Evolutionary conservation across 2,888 invertebrate species (phyloP).

Genomic region (Drosophila gaucha): DNA sequence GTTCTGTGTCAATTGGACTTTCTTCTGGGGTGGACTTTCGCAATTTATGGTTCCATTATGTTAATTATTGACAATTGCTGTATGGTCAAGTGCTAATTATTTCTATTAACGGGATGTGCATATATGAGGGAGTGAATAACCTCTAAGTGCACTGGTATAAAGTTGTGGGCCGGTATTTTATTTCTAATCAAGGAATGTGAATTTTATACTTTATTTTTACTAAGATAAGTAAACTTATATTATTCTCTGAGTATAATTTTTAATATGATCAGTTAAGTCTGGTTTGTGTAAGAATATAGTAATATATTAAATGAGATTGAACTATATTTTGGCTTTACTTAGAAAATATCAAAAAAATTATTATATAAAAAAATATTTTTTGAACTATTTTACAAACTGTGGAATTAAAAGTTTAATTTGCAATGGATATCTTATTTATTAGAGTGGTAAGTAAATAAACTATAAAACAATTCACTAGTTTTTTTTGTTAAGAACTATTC

Average conservation of each 20-base stretch:
- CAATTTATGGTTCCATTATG: conserved; percentile 78
- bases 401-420: no score
- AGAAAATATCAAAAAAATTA: no score
- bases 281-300: no score
- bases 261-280: no score
- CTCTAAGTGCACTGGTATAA: conserved; percentile 26
- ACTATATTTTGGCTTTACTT: no score
- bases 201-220: neutral
- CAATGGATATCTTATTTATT: no score
- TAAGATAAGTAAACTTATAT: neutral
- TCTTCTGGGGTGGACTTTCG: conserved; percentile 55
- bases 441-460: no score
- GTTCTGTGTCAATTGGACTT: conserved; percentile 74
- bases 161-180: conserved; percentile 11
- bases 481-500: no score
- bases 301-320: no score
- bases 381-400: no score
- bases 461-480: no score
- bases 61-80: conserved; percentile 81
- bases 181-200: neutral
- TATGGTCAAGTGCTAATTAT: conserved; percentile 53
- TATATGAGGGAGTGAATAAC: conserved; percentile 31
- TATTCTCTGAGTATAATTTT: no score
- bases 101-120: conserved; percentile 39
- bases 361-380: neutral